These are phyloP conservation scores for Parthenolecanium corni DNA, from an alignment of 2,888 invertebrate species.

Conservation along the genomic window DNA sequence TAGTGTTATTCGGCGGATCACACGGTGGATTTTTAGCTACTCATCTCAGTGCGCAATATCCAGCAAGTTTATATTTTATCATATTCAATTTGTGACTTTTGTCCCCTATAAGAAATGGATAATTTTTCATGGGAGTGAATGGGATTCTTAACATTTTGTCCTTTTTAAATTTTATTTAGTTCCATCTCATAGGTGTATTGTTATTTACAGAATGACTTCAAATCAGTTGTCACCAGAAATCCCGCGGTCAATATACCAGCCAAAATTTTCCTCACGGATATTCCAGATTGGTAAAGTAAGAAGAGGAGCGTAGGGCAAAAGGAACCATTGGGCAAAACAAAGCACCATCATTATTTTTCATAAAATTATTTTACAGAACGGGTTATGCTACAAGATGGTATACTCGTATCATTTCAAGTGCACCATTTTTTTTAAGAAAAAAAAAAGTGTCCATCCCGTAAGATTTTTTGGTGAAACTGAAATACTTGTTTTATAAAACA, in stretches of 20 bases:
- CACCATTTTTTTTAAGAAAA: no score
- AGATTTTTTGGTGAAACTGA: no score
- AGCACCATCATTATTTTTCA: no score
- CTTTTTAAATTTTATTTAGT: background rate
- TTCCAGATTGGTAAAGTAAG: slow-evolving; percentile 71
- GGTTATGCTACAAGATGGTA: no score
- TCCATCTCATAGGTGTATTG: background rate
- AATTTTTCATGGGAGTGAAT: background rate
- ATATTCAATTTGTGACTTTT: no score
- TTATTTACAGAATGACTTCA: slow-evolving; percentile 46
- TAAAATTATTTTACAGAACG: no score
- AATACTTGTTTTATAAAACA: no score
- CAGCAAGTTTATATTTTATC: slow-evolving; percentile 44
- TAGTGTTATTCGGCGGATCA: slow-evolving; percentile 69
- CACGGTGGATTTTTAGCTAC: slow-evolving; percentile 81
- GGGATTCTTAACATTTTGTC: background rate
- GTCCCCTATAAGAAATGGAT: background rate
- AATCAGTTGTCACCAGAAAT: slow-evolving; percentile 63
- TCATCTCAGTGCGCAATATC: slow-evolving; percentile 72
- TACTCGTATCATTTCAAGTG: no score
- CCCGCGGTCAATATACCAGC: slow-evolving; percentile 69
- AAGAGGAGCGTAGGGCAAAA: no score
- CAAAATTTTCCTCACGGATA: slow-evolving; percentile 64
- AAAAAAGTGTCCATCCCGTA: no score
- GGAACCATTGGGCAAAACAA: no score